Conservation (phyloP, 2,113 vertebrate species). For the Numida meleagris region DNA sequence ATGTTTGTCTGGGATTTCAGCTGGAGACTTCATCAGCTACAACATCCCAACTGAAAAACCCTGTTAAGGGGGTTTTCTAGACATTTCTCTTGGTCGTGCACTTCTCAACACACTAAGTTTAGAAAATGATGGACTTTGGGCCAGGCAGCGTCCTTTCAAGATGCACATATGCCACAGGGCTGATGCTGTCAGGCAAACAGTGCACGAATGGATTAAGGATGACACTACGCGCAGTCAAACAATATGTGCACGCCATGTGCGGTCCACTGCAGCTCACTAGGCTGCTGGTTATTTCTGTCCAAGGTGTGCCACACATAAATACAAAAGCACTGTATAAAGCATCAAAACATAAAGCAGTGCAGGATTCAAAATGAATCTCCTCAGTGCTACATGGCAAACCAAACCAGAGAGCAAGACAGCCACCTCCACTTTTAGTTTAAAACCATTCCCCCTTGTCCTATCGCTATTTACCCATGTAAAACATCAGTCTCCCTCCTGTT, state of each 20-base stretch:
- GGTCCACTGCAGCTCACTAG: background rate
- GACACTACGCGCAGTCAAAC: background rate
- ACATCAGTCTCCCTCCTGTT: too few relatives aligned
- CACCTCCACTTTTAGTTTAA: too few relatives aligned
- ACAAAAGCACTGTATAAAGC: background rate
- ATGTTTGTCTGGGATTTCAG: background rate
- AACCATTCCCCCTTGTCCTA: too few relatives aligned
- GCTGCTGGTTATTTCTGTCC: background rate
- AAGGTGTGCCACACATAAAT: background rate
- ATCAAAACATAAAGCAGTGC: background rate
- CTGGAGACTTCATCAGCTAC: background rate
- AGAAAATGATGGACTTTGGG: background rate
- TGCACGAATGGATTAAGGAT: background rate
- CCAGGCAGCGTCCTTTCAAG: background rate
- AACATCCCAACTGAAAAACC: background rate
- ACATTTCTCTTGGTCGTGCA: fast-evolving
- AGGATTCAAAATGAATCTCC: background rate
- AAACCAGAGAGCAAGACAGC: background rate
- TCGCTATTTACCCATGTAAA: too few relatives aligned
- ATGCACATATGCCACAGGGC: background rate
- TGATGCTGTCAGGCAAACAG: background rate
- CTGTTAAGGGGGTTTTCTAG: background rate
- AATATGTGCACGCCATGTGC: fast-evolving
- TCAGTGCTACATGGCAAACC: background rate
- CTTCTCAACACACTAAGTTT: background rate